Conservation (phyloP, 92 coral and sea anemone species). For the Virgularia gustaviana region DNA sequence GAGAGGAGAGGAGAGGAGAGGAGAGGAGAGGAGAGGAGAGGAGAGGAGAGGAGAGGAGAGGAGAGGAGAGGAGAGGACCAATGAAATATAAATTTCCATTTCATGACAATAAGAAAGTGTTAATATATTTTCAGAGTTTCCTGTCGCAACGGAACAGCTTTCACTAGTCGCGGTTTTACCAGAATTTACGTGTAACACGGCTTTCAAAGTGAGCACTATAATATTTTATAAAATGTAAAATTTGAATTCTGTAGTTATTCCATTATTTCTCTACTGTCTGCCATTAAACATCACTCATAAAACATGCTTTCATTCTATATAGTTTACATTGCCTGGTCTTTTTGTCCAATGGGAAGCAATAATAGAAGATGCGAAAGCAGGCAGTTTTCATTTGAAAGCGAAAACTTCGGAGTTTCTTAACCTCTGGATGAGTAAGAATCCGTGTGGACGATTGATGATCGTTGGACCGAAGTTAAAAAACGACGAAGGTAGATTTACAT, state of each 20-base stretch:
- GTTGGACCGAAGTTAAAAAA: constrained; percentile 25
- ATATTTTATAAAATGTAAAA: neutral
- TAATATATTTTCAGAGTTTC: constrained; percentile 28
- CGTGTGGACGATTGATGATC: constrained; percentile 57
- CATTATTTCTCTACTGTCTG: no score
- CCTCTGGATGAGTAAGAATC: constrained; percentile 55
- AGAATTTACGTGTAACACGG: constrained; percentile 42
- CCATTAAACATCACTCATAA: neutral
- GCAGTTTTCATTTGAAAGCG: neutral
- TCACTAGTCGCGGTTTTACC: constrained; percentile 34
- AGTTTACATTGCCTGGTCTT: constrained; percentile 65
- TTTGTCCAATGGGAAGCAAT: constrained; percentile 60
- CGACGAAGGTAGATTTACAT: constrained; percentile 23
- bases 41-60: neutral
- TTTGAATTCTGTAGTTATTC: neutral
- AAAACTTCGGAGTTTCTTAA: constrained; percentile 22
- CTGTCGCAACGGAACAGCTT: constrained; percentile 52
- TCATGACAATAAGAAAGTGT: constrained; percentile 4
- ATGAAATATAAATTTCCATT: constrained; percentile 14
- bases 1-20: neutral
- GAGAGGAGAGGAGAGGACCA: constrained; percentile 7
- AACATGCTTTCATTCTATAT: neutral
- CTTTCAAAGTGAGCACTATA: constrained; percentile 35
- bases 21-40: neutral
- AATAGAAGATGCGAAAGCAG: constrained; percentile 21